phyloP scores from a whole-genome alignment of 2,797 vertebrate genomes.

The Galaxias olidus region DNA sequence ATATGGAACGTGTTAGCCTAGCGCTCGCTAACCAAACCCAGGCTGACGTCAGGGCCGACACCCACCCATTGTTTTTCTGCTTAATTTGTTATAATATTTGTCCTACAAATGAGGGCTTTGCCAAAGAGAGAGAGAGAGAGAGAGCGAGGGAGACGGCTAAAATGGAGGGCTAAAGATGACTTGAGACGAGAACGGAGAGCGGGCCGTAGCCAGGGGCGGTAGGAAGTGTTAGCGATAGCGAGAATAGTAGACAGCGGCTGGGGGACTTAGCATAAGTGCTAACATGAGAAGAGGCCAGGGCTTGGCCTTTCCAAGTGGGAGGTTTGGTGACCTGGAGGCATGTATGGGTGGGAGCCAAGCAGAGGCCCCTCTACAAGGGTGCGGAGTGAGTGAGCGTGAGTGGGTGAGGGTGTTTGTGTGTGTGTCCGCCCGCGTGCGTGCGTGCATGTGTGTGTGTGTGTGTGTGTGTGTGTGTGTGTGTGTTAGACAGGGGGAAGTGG shows the following conservation, averaged over 20 bases:
- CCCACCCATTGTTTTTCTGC: slow-evolving; percentile 76
- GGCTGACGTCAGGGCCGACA: slow-evolving; percentile 77
- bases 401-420: background rate
- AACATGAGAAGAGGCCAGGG: slow-evolving; percentile 47
- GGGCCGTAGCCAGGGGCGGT: slow-evolving; percentile 22
- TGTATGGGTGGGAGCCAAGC: slow-evolving; percentile 46
- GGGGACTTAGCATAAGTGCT: slow-evolving; percentile 51
- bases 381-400: background rate
- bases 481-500: slow-evolving; percentile 56
- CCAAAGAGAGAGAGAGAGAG: slow-evolving; percentile 33
- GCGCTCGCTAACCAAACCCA: slow-evolving; percentile 78
- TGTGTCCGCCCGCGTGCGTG: slow-evolving; percentile 15
- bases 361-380: slow-evolving; percentile 19
- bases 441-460: slow-evolving; percentile 35
- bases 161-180: slow-evolving; percentile 22
- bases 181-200: slow-evolving; percentile 31
- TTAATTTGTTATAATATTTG: slow-evolving; percentile 83
- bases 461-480: slow-evolving; percentile 50
- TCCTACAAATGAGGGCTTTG: slow-evolving; percentile 75
- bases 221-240: slow-evolving; percentile 22
- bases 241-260: slow-evolving; percentile 31
- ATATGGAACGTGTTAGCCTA: slow-evolving; percentile 81
- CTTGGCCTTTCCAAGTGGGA: slow-evolving; percentile 56
- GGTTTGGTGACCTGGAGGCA: slow-evolving; percentile 54
- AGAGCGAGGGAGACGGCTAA: slow-evolving; percentile 21